phyloP scores from a whole-genome alignment of 2,113 vertebrate species.

The Dicrurus megarhynchus region DNA sequence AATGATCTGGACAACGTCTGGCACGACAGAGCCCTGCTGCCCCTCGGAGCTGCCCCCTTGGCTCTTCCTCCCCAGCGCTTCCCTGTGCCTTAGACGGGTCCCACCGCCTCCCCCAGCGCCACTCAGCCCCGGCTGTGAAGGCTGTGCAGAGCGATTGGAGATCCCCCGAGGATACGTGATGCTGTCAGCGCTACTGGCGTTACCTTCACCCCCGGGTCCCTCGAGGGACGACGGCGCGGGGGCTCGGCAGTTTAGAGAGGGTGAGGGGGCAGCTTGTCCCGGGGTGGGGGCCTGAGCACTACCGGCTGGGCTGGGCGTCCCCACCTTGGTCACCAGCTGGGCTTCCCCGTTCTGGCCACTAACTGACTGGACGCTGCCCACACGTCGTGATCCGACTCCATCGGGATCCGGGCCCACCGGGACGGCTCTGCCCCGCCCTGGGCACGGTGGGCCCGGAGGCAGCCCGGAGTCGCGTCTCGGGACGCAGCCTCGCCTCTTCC shows the following conservation, averaged over 20 bases:
- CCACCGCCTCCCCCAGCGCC: neutral
- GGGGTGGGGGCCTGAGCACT: neutral
- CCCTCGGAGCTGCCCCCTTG: neutral
- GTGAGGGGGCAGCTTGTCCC: rapidly evolving
- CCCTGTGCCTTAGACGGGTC: neutral
- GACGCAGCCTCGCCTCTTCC: neutral
- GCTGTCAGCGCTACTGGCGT: rapidly evolving
- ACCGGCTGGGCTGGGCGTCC: neutral
- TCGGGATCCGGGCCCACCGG: neutral
- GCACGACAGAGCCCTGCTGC: neutral
- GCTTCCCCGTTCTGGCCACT: neutral
- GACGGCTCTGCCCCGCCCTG: neutral
- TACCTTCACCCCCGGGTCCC: neutral
- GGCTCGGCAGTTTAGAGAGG: rapidly evolving
- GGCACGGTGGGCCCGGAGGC: neutral
- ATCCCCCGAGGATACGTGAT: rapidly evolving
- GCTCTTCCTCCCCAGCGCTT: neutral
- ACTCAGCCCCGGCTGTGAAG: neutral
- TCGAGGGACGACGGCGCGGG: rapidly evolving
- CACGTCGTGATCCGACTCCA: neutral
- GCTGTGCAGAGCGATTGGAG: no score
- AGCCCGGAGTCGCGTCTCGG: rapidly evolving
- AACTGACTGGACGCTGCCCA: neutral
- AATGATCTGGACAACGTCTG: neutral
- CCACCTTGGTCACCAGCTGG: neutral